phyloP scores from a whole-genome alignment of 1,140 invertebrate genomes.

The Delia radicum region DNA sequence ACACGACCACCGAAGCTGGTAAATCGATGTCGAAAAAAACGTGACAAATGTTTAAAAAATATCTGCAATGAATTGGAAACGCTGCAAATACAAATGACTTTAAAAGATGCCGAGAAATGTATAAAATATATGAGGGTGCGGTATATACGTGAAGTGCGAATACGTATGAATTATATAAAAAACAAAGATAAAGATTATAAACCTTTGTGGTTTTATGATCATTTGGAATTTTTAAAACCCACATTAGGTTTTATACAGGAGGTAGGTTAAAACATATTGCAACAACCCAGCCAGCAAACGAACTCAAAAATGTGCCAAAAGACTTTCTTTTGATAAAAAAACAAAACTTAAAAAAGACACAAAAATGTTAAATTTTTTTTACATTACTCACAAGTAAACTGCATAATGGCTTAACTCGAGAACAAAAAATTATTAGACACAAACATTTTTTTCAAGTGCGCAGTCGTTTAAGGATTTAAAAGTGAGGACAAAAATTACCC shows the following conservation, averaged over 20 bases:
- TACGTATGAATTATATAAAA: slow-evolving; percentile 10
- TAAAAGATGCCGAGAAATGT: slow-evolving; percentile 1
- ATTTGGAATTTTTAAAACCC: slow-evolving; percentile 6
- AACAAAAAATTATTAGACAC: no score
- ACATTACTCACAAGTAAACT: no score
- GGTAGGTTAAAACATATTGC: background rate
- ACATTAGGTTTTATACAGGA: slow-evolving; percentile 11
- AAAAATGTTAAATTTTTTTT: background rate
- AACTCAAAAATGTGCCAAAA: no score
- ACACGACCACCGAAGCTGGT: slow-evolving; percentile 7
- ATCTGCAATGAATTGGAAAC: background rate
- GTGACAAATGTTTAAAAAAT: background rate
- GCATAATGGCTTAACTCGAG: no score
- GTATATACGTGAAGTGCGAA: slow-evolving; percentile 2
- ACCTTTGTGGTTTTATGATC: slow-evolving; percentile 8
- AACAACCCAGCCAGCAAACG: no score
- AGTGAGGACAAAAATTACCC: no score
- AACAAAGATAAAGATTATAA: slow-evolving; percentile 10
- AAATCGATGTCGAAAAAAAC: slow-evolving; percentile 17
- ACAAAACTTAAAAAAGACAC: no score
- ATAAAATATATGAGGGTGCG: slow-evolving; percentile 12
- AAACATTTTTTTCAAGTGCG: no score
- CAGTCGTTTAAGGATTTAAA: no score
- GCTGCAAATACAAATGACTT: background rate
- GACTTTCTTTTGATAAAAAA: background rate